Percentiles rank a stretch among this genome's conserved stretches.
These are phyloP conservation scores for Mormoops blainvillei DNA, from an alignment of 2,113 vertebrate genomes.

Conservation along the genomic window DNA sequence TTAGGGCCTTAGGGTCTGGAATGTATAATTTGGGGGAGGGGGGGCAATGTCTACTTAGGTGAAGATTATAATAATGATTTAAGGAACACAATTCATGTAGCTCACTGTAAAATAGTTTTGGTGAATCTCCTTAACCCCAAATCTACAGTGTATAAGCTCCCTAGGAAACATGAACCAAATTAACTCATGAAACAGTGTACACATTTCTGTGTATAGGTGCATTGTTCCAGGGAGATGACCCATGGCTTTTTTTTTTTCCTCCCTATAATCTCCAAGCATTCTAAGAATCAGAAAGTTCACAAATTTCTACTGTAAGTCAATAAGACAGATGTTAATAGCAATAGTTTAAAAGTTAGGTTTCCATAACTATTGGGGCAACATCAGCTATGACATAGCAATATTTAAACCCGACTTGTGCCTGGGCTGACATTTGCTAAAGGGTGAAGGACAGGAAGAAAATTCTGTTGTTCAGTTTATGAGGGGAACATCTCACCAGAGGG, in stretches of 20 bases:
- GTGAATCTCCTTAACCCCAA: constrained; percentile 1
- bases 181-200: not conserved
- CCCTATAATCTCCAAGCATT: not conserved
- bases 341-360: not conserved
- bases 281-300: not conserved
- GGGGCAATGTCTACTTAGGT: not conserved
- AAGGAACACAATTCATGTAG: constrained; percentile 29
- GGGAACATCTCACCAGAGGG: not conserved
- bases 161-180: not conserved
- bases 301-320: not conserved
- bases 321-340: not conserved
- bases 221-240: not conserved
- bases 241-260: not conserved
- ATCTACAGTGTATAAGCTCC: not conserved
- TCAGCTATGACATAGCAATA: not conserved
- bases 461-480: not conserved
- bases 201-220: not conserved
- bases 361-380: not conserved
- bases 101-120: not conserved
- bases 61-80: constrained; percentile 8
- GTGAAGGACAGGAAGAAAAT: not conserved
- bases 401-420: not conserved
- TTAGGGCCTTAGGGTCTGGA: not conserved
- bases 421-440: not conserved
- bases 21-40: not conserved